Base-by-base conservation (phyloP, 2,113 vertebrate species). In the Phodopus roborovskii region DNA sequence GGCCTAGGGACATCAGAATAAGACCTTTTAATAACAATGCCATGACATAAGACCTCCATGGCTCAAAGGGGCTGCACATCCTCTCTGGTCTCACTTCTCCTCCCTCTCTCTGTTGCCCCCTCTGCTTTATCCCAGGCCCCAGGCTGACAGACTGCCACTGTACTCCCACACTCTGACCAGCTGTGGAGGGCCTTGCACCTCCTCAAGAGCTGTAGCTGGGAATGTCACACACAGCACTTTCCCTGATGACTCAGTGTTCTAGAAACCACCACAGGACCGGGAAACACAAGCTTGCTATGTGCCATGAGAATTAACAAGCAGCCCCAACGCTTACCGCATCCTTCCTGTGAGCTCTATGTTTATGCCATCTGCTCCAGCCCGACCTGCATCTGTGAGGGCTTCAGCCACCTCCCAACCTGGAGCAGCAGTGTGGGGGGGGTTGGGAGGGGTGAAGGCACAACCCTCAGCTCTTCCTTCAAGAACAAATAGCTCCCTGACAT, bases 401-500 rank as follows among this genome's bases (percentile, higher is more conserved):
- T 28, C 22, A 1, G 1, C 7, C 11, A 42, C 77, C 48, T 88
- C 16, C 39, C 48, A 13, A 17, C 68, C 70, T 62, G 7, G 36
- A 73, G 36, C 12, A 88, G 48, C 33, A 20, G 70, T 22, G 70
- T 53, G 66, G 24, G 28, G 75, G 2, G 42, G 1, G 36, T 7
- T 24, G 0, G 30, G 4, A 15, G 2, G n/a, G 0, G 48, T 7
- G 26, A 16, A 33, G 36, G 58, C 13, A n/a, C 93, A 93, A 64
- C 7, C 60, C 77, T 96, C 95, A 94, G 90, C 92, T 91, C 94
- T 96, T 95, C 70, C 45, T 77, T 96, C 92, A 95, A 90, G 90
- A 97, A 90, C 95, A 96, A 96, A 97, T 68, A 91, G 50, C 73
- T 94, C 91, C 62, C 82, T 92, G 97, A 94, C 90, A 68, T 58